Evolutionary conservation across 2,797 vertebrate genomes (phyloP).

Genomic region (Brachyrhaphis roseni): DNA sequence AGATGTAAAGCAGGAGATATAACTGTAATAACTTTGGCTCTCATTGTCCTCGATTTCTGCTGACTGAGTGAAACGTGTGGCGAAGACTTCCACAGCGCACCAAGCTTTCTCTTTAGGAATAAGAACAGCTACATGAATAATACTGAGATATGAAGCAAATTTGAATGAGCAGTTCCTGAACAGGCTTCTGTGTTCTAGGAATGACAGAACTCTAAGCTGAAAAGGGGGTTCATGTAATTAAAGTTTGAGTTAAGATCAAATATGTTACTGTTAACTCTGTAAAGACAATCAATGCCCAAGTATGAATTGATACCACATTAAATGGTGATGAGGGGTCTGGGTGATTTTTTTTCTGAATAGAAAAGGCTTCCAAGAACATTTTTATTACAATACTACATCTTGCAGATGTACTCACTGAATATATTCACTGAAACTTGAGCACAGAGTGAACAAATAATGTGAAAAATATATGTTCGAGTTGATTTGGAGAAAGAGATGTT

Average conservation of each 20-base stretch:
- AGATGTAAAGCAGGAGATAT: not conserved
- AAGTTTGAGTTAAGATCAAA: not conserved
- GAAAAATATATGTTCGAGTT: not conserved
- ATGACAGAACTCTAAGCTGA: not conserved
- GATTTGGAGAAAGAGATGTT: not conserved
- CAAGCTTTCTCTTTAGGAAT: not conserved
- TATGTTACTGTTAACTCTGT: not conserved
- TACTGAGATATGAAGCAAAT: not conserved
- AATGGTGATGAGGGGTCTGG: not conserved
- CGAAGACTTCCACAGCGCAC: not conserved
- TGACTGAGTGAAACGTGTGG: not conserved
- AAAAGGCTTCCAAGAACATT: not conserved
- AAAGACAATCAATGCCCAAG: not conserved
- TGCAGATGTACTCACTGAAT: not conserved
- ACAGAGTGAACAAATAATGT: not conserved
- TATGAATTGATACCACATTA: not conserved
- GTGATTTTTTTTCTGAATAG: not conserved
- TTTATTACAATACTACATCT: not conserved
- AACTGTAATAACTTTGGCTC: not conserved
- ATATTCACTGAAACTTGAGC: not conserved
- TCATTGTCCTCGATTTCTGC: not conserved
- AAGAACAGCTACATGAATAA: not conserved
- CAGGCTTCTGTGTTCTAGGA: not conserved
- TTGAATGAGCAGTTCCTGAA: not conserved
- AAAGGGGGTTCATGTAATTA: not conserved